Base-by-base conservation (phyloP, 1,140 invertebrate species). In the Drosophila nannoptera region DNA sequence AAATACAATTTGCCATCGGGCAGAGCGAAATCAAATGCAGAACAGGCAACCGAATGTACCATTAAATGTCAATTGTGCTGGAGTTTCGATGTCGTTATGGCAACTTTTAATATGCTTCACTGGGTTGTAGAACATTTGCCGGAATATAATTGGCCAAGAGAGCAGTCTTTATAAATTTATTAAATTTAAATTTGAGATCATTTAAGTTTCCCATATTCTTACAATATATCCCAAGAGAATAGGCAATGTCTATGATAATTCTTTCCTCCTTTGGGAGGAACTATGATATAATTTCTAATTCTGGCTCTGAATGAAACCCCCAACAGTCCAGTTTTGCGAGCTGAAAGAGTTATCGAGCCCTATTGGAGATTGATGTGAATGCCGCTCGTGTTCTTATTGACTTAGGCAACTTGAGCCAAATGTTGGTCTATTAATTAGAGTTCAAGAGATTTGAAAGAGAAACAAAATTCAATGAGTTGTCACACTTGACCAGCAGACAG, bases 401-500 rank as follows among this genome's bases (percentile, higher is more conserved):
- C 38, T 60, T 11, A 42, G 46, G 33, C 6, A 54, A n/a, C 40
- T 29, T 46, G 12, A 36, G 8, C 52, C 29, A 46, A 54, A 38
- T 64, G 16, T 22, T 46, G 40, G 32, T 36, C 22, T 16, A 55
- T 43, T 55, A 32, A 64, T 64, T 55, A 38, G 46, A 45, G 14
- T 55, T 42, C 12, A 55, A 32, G n/a, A 36, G 12, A n/a, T 16
- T 45, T 11, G 11, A 22, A 14, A 58, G 29, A 11, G 42, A 48
- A 61, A 50, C 7, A 46, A 59, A 59, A 32, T 4, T 56, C 54
- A 56, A 33, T 40, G 42, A 56, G 53, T 56, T 56, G 53, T n/a
- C 40, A 56, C 54, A 65, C 54, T 52, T 53, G 48, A 53, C 36
- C 36, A 29, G 9, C 62, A 49, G 16, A 55, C 43, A 49, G 7